Conservation (phyloP, 2,888 invertebrate species). For the Lasiommata megera region DNA sequence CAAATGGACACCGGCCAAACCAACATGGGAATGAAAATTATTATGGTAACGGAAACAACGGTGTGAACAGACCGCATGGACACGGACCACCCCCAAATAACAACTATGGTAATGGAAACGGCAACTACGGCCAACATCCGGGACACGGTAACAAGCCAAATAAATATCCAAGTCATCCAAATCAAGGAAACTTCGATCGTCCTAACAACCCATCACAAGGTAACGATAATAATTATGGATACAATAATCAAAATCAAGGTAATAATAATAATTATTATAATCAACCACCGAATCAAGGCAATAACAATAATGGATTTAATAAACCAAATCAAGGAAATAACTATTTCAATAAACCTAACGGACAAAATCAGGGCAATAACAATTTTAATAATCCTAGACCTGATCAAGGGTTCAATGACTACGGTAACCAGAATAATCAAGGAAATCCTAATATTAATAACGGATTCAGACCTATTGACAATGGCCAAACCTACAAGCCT, state of each 20-base stretch:
- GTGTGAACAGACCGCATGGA: slow-evolving; percentile 15
- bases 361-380: slow-evolving; percentile 14
- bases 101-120: slow-evolving; percentile 7
- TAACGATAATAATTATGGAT: not conserved
- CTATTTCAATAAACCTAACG: slow-evolving; percentile 17
- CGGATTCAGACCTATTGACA: not conserved
- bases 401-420: slow-evolving; percentile 1
- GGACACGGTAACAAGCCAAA: slow-evolving; percentile 37
- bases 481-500: not conserved
- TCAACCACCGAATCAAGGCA: slow-evolving; percentile 24
- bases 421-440: not conserved
- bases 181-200: not conserved
- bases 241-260: slow-evolving; percentile 26
- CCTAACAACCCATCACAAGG: slow-evolving; percentile 9
- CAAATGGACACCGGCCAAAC: slow-evolving; percentile 5
- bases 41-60: slow-evolving; percentile 10
- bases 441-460: slow-evolving; percentile 5
- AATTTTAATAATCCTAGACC: slow-evolving; percentile 18
- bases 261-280: slow-evolving; percentile 3
- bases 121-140: slow-evolving; percentile 27
- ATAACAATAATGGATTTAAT: slow-evolving; percentile 30
- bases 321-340: slow-evolving; percentile 28
- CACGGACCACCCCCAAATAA: slow-evolving; percentile 14
- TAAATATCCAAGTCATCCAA: slow-evolving; percentile 20
- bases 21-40: slow-evolving; percentile 4